These are phyloP conservation scores for Neosilurus hyrtlii DNA, from an alignment of 2,797 vertebrate species.

Conservation along the genomic window DNA sequence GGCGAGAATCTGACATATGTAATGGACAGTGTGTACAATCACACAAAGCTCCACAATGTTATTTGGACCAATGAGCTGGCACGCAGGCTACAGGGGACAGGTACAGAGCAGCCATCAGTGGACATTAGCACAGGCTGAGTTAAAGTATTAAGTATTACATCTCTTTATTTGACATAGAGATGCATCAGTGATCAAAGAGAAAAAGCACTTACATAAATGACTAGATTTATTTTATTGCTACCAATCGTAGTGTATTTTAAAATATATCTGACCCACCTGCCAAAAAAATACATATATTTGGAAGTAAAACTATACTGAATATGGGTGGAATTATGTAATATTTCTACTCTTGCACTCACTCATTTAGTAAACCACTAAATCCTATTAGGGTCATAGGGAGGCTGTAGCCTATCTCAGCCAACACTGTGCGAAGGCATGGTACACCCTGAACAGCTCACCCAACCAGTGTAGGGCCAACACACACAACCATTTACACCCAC, in stretches of 20 bases:
- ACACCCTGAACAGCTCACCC: too few species aligned
- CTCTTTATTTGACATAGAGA: too few species aligned
- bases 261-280: background rate
- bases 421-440: too few species aligned
- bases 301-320: background rate
- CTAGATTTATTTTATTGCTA: background rate
- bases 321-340: background rate
- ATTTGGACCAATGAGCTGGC: conserved; percentile 81
- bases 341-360: background rate
- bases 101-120: conserved; percentile 57
- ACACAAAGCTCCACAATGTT: conserved; percentile 85
- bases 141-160: background rate
- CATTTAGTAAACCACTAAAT: too few species aligned
- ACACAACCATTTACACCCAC: too few species aligned
- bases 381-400: too few species aligned
- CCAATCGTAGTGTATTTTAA: background rate
- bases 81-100: conserved; percentile 75
- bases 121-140: background rate
- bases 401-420: too few species aligned
- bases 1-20: conserved; percentile 62
- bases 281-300: background rate
- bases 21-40: conserved; percentile 68
- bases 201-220: background rate
- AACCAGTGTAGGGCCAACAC: too few species aligned
- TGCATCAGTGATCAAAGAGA: too few species aligned